These are phyloP conservation scores for Neotoxoptera formosana DNA, from an alignment of 1,140 invertebrate species.

Conservation along the genomic window DNA sequence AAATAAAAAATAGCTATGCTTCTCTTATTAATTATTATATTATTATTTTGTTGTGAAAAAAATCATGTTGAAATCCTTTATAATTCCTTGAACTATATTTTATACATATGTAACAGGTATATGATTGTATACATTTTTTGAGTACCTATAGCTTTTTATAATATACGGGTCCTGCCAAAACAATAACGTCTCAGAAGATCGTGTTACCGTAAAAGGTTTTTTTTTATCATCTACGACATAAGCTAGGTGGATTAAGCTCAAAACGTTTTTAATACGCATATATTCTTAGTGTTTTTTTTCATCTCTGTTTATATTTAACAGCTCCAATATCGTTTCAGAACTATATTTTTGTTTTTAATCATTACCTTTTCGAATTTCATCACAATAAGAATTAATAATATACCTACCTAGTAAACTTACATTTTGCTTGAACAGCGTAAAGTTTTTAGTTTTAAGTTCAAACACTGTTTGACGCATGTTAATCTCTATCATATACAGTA, in stretches of 20 bases:
- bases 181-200: not conserved
- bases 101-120: too few species aligned
- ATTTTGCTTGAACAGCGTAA: not conserved
- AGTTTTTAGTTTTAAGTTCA: not conserved
- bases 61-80: not conserved
- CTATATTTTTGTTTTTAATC: not conserved
- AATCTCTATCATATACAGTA: not conserved
- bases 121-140: not conserved
- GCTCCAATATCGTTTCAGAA: not conserved
- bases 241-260: not conserved
- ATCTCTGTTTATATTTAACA: not conserved
- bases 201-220: not conserved
- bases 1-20: not conserved
- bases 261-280: not conserved
- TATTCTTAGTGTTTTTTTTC: not conserved
- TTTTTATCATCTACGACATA: not conserved
- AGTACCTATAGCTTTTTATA: too few species aligned
- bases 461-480: not conserved
- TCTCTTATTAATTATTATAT: not conserved
- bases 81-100: not conserved
- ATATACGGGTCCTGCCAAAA: not conserved
- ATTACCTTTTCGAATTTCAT: not conserved
- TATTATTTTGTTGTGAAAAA: not conserved
- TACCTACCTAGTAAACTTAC: not conserved
- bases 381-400: not conserved